Evolutionary conservation across 2,888 invertebrate species (phyloP).

Genomic region (Orgyia antiqua): DNA sequence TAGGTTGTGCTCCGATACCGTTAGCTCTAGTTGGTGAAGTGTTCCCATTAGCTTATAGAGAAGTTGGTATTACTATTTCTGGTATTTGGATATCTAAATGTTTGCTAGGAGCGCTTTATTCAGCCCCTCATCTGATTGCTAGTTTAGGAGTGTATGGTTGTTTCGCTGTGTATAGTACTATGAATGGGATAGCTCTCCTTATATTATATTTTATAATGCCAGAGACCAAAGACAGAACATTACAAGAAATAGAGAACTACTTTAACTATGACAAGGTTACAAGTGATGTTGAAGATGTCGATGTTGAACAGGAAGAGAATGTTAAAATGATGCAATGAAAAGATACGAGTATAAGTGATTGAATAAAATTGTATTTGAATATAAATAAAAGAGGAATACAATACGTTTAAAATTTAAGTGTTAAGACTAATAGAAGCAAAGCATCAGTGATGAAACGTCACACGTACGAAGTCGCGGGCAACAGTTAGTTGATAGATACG

Average conservation of each 20-base stretch:
- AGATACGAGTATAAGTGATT: too few species aligned
- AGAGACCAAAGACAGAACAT: constrained; percentile 16
- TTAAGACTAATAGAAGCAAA: too few species aligned
- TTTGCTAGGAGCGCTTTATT: constrained; percentile 36
- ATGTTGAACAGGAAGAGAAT: too few species aligned
- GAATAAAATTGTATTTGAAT: too few species aligned
- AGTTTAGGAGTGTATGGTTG: constrained; percentile 23
- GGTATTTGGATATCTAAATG: constrained; percentile 35
- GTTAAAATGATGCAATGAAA: too few species aligned
- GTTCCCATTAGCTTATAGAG: constrained; percentile 48
- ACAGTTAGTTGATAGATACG: too few species aligned
- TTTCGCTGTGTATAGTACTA: constrained; percentile 1
- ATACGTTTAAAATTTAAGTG: too few species aligned
- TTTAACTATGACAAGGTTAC: constrained; percentile 7
- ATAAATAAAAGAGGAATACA: too few species aligned
- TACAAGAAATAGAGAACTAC: constrained; percentile 30
- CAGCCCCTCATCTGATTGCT: constrained; percentile 32
- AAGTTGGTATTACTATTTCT: constrained; percentile 33
- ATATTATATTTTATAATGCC: constrained; percentile 6
- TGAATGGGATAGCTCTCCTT: constrained; percentile 1
- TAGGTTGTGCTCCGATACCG: constrained; percentile 54
- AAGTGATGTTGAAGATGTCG: too few species aligned
- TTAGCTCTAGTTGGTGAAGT: constrained; percentile 51
- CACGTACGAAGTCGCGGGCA: too few species aligned
- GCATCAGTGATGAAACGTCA: too few species aligned